These are phyloP conservation scores for Ceratina australensis DNA, from an alignment of 1,140 invertebrate species.

Conservation along the genomic window DNA sequence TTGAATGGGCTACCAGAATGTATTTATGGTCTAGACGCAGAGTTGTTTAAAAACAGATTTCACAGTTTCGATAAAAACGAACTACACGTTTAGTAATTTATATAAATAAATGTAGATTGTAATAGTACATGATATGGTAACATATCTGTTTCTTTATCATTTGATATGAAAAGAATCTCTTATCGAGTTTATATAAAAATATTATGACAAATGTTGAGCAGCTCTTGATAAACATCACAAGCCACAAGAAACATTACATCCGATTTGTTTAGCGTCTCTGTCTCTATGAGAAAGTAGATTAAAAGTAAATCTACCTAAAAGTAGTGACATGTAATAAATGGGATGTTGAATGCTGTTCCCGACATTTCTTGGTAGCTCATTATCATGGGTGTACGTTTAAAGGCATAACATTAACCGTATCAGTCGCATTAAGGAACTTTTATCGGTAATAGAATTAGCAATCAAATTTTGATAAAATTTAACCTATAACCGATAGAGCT, in stretches of 20 bases:
- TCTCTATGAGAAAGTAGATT: conserved; percentile 15
- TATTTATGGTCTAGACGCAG: conserved; percentile 65
- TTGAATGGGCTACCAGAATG: conserved; percentile 68
- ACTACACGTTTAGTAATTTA: conserved; percentile 20
- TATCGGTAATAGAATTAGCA: too few relatives aligned
- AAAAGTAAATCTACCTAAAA: conserved; percentile 30
- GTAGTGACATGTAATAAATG: too few relatives aligned
- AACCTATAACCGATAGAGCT: too few relatives aligned
- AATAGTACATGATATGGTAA: conserved; percentile 35
- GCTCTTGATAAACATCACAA: conserved; percentile 6
- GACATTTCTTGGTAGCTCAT: conserved; percentile 52
- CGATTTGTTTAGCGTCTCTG: conserved; percentile 7
- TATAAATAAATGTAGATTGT: conserved; percentile 20
- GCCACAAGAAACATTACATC: conserved; percentile 16
- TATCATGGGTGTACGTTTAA: conserved; percentile 37
- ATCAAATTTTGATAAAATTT: too few relatives aligned
- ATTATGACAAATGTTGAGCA: neutral
- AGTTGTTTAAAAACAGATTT: conserved; percentile 45
- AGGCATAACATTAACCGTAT: conserved; percentile 45
- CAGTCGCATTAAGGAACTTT: conserved; percentile 47
- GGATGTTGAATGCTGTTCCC: too few relatives aligned
- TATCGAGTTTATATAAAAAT: conserved; percentile 18
- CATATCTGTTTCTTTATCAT: conserved; percentile 13
- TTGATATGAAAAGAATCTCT: conserved; percentile 8
- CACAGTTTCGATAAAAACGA: conserved; percentile 31